Conservation (phyloP, 2,888 invertebrate genomes). For the Byasa hedistus region DNA sequence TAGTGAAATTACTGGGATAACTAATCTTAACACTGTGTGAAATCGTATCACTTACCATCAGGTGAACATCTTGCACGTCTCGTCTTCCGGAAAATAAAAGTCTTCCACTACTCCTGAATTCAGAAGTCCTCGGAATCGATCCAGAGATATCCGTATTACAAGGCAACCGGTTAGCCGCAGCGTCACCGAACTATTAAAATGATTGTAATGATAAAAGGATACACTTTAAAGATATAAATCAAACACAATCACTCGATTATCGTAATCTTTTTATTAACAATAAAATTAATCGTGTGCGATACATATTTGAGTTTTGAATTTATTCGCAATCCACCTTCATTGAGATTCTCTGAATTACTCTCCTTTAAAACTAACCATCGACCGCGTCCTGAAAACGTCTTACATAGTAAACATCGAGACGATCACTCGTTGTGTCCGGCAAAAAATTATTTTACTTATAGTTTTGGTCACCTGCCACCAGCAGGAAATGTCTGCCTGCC, state of each 20-base stretch:
- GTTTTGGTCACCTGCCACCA: slow-evolving; percentile 37
- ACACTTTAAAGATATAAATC: slow-evolving; percentile 29
- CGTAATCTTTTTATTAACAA: slow-evolving; percentile 79
- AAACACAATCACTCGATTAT: slow-evolving; percentile 53
- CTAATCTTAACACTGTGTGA: too few species aligned
- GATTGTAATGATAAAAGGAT: not conserved
- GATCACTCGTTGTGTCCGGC: slow-evolving; percentile 51
- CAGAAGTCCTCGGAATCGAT: too few species aligned
- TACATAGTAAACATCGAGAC: slow-evolving; percentile 39
- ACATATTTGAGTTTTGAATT: slow-evolving; percentile 73
- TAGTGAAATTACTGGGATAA: too few species aligned
- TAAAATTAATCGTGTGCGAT: slow-evolving; percentile 77
- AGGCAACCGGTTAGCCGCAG: too few species aligned
- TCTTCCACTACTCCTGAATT: too few species aligned
- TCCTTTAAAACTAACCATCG: slow-evolving; percentile 39
- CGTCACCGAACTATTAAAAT: too few species aligned
- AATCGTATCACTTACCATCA: too few species aligned
- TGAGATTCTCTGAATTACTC: slow-evolving; percentile 49
- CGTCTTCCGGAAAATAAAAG: too few species aligned
- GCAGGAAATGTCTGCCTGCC: slow-evolving; percentile 31
- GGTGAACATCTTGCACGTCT: too few species aligned
- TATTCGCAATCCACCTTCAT: slow-evolving; percentile 66
- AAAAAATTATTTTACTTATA: slow-evolving; percentile 47
- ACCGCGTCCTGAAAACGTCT: slow-evolving; percentile 36
- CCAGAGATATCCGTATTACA: too few species aligned